Conservation (phyloP, 2,113 vertebrate species). For the Callipepla squamata region DNA sequence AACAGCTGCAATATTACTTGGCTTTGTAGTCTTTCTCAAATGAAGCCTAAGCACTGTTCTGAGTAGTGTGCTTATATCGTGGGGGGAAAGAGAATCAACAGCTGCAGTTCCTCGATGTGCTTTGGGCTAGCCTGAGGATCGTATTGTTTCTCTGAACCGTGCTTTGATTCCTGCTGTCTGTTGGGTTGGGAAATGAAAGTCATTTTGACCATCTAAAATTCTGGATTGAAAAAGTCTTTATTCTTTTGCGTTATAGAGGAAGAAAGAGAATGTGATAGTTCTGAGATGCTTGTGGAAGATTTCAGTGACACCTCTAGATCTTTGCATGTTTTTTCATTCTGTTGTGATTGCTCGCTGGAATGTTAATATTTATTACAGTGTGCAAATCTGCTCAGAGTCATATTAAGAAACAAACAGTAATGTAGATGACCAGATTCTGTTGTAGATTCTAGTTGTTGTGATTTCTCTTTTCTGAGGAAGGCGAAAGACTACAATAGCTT, state of each 20-base stretch:
- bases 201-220: conserved; percentile 28
- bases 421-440: neutral
- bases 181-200: conserved; percentile 44
- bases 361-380: neutral
- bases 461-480: neutral
- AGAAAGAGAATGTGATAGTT: neutral
- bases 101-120: conserved; percentile 15
- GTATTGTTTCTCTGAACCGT: conserved; percentile 43
- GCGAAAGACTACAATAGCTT: neutral
- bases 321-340: neutral
- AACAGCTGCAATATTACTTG: neutral
- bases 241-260: neutral
- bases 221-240: neutral
- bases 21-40: neutral
- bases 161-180: conserved; percentile 52
- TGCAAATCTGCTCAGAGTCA: neutral
- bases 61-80: neutral
- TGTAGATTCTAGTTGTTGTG: neutral
- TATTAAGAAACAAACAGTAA: neutral
- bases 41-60: neutral
- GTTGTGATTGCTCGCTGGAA: neutral
- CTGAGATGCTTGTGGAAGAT: neutral
- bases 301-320: neutral
- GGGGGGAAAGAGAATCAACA: neutral
- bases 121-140: conserved; percentile 55